Percentiles rank a stretch among this genome's conserved stretches.
phyloP scores from a whole-genome alignment of 2,888 invertebrate genomes.

The Lordiphosa fenestrarum region DNA sequence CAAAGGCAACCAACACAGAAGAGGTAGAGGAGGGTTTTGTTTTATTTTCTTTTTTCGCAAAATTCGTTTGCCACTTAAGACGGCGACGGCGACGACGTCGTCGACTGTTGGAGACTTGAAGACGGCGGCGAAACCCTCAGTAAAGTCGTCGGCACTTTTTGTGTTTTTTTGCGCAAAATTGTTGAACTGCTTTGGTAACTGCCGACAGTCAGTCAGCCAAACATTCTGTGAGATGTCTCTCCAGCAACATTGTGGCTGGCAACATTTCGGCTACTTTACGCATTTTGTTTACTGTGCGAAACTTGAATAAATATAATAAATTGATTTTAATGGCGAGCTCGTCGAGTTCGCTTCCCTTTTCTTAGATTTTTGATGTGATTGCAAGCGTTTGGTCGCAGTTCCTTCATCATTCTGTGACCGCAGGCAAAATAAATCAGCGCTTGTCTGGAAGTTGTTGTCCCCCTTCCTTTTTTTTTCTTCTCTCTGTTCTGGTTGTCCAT shows the following conservation, averaged over 20 bases:
- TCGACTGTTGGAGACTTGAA: conserved; percentile 24
- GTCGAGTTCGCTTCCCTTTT: conserved; percentile 7
- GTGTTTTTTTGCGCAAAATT: conserved; percentile 49
- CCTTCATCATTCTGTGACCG: conserved; percentile 69
- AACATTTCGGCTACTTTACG: conserved; percentile 30
- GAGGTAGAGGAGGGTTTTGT: conserved; percentile 4
- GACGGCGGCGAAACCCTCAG: conserved; percentile 43
- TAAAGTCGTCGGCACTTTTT: conserved; percentile 20
- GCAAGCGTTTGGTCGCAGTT: conserved; percentile 39
- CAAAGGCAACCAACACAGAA: conserved; percentile 18
- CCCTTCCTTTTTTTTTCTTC: background rate
- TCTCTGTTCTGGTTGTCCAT: conserved; percentile 55
- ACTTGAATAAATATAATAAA: conserved; percentile 58
- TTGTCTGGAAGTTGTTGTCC: conserved; percentile 47
- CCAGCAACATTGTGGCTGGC: conserved; percentile 37
- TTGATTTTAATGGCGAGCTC: conserved; percentile 48
- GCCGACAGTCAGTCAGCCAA: conserved; percentile 38
- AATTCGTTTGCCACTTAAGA: conserved; percentile 61
- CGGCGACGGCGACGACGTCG: conserved; percentile 27
- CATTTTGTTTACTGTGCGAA: conserved; percentile 22
- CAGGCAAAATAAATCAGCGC: conserved; percentile 71
- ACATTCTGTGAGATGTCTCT: conserved; percentile 13
- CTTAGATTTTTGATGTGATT: conserved; percentile 57
- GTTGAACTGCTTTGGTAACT: conserved; percentile 54
- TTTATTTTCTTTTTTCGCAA: conserved; percentile 13